Conservation (phyloP, 2,888 invertebrate species). For the Helicoverpa assulta region DNA sequence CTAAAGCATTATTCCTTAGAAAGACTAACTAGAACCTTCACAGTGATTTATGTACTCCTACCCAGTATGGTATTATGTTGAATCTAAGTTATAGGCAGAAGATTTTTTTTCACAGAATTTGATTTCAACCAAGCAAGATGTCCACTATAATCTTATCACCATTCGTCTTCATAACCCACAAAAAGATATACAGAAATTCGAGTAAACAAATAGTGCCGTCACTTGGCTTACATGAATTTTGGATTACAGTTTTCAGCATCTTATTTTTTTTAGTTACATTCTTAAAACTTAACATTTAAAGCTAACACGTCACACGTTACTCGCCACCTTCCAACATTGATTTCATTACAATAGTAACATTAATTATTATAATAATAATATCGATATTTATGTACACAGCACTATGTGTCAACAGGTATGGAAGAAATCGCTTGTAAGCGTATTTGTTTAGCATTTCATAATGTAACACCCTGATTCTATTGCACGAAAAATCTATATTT, state of each 20-base stretch:
- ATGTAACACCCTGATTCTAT: neutral
- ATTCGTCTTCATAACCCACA: neutral
- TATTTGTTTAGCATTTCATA: constrained; percentile 1
- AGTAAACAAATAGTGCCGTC: neutral
- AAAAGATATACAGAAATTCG: neutral
- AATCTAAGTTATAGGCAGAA: no score
- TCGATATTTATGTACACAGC: constrained; percentile 44
- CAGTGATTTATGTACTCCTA: no score
- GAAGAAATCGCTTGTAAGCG: constrained; percentile 16
- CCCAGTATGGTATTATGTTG: no score
- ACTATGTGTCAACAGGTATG: constrained; percentile 19
- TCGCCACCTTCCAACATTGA: constrained; percentile 7
- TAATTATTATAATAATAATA: constrained; percentile 35
- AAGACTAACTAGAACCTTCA: no score
- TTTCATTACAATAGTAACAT: constrained; percentile 48
- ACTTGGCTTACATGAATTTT: neutral
- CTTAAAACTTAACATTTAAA: constrained; percentile 54
- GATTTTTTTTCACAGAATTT: no score
- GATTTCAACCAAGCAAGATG: no score
- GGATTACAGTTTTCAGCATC: constrained; percentile 12
- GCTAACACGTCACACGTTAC: constrained; percentile 46
- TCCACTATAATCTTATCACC: no score
- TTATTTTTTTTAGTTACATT: constrained; percentile 23
- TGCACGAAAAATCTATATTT: neutral
- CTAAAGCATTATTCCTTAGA: no score